Base-by-base conservation (phyloP, 2,113 vertebrate genomes). In the Mastomys coucha region DNA sequence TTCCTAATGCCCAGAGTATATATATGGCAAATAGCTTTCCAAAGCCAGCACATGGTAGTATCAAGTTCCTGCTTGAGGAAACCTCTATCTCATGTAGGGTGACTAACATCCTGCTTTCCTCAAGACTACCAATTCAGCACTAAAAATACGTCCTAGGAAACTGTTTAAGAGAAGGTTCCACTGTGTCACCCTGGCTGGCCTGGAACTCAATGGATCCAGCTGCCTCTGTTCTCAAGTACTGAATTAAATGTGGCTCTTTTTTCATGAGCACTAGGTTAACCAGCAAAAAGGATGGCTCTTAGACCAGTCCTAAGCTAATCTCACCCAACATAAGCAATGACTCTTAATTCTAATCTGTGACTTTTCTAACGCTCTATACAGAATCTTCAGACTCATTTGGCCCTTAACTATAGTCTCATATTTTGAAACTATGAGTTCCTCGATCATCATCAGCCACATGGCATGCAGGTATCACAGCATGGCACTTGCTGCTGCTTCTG, bases 61-160 rank as follows among this genome's bases (percentile, higher is more conserved):
- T 65, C 75, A 87, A 39, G 36, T 84, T 80, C 75, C 89, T 67
- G 65, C 42, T 42, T 88, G 36, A 89, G 70, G 86, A 96, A 95
- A 77, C 19, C 53, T 36, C 72, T 80, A 63, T 58, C 69, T 42
- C 72, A 51, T 19, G 36, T 11, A 60, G 31, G 53, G 24, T 89
- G 90, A 91, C 53, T n/a, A 45, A 73, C 28, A 17, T 84, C 58
- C 90, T 82, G n/a, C 76, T 77, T 81, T 82, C 65, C 80, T 39
- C 36, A 84, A 76, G 69, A 82, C 53, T 80, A 80, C 67, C 42
- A 88, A 58, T 60, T 90, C 36, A 88, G 65, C 77, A 81, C n/a
- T 67, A 58, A 56, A 33, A 80, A 17, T 78, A 67, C 51, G 45
- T 72, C 67, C n/a, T n/a, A 45, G n/a, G 58, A 90, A 94, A 93